Base-by-base conservation (phyloP, 2,888 invertebrate genomes). In the Latrodectus elegans region DNA sequence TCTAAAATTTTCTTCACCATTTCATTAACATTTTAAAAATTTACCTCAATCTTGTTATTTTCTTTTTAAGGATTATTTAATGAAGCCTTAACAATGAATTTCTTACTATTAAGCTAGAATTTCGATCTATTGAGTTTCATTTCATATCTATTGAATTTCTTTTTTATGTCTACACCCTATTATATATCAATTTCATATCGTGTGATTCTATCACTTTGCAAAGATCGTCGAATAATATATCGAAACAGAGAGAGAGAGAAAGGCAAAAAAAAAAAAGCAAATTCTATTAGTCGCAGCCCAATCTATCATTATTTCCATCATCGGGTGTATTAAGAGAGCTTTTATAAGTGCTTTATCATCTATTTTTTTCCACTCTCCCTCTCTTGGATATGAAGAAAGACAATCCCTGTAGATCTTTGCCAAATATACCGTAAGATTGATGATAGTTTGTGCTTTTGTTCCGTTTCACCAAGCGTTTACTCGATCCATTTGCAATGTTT, bases 291-390 rank as follows among this genome's bases (percentile, higher is more conserved):
- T 14, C 9, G 14, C n/a, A 60, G 14, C 15, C 15, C 60, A 60
- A 38, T 71, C 38, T 71, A 49, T 38, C 38, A 71, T 71, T 11
- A 71, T 71, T 71, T 38, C 71, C 38, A 38, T 38, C 38, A 38
- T 71, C 71, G 22, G 14, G 71, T 26, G 71, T 71, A 38, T 71
- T 71, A 71, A 71, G 71, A 38, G 71, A 70, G 70, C 70, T 70
- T 71, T 71, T 49, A 38, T 71, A 71, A 71, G 38, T 71, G 15
- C 38, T 38, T 71, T 49, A 71, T 71, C 71, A 71, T 38, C 38
- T 12, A 49, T 71, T 26, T 71, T 70, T 49, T 38, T 49, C 26
- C 71, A 38, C 38, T 60, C 60, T 60, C n/a, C n/a, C 60, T 60
- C 60, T 38, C 60, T 60, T n/a, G n/a, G 6, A 60, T n/a, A n/a